These are phyloP conservation scores for Tychaedon coryphoeus DNA, from an alignment of 2,113 vertebrate species.

Conservation along the genomic window DNA sequence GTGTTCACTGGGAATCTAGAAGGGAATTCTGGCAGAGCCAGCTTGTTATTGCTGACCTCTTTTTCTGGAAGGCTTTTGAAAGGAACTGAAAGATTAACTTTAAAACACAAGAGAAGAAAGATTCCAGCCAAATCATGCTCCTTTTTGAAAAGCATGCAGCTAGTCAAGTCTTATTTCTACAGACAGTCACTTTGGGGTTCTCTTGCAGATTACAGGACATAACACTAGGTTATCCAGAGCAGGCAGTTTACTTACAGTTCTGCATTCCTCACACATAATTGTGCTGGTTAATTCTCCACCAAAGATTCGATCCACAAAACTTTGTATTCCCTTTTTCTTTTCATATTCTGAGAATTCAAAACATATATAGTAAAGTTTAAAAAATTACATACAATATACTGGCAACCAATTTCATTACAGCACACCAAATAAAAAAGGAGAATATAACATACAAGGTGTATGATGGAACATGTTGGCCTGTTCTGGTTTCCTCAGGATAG, in stretches of 20 bases:
- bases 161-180: background rate
- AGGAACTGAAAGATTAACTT: background rate
- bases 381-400: background rate
- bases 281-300: conserved; percentile 93
- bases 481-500: background rate
- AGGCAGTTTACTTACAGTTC: conserved; percentile 79
- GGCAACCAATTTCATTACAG: background rate
- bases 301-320: conserved; percentile 91
- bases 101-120: background rate
- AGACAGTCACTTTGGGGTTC: background rate
- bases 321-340: conserved; percentile 80
- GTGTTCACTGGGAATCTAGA: background rate
- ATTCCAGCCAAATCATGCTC: background rate
- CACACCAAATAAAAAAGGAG: background rate
- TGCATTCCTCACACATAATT: conserved; percentile 93
- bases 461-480: background rate
- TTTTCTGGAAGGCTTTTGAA: background rate
- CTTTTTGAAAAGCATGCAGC: background rate
- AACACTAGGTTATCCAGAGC: background rate
- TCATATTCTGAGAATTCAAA: conserved; percentile 83
- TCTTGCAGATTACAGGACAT: background rate
- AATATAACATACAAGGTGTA: background rate
- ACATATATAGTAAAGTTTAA: background rate
- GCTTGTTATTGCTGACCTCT: background rate
- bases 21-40: background rate